Evolutionary conservation across 1,140 invertebrate genomes (phyloP).

Genomic region (Drosophila rufa): DNA sequence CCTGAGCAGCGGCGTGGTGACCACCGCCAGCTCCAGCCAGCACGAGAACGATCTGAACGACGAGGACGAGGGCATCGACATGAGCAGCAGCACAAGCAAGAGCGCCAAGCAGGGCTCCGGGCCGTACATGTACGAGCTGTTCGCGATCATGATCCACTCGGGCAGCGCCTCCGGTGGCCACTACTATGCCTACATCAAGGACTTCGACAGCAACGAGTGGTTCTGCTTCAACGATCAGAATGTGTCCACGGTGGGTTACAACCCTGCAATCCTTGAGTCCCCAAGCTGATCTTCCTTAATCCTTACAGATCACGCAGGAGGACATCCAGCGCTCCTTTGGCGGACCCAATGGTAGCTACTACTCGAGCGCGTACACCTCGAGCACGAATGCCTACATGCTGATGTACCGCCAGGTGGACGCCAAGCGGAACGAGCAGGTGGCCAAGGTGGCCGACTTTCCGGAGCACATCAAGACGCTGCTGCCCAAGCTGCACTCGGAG

Average conservation of each 20-base stretch:
- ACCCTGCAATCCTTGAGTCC: too few relatives aligned
- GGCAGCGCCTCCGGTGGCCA: slow-evolving; percentile 96
- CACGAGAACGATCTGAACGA: slow-evolving; percentile 82
- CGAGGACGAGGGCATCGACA: slow-evolving; percentile 90
- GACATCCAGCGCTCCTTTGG: slow-evolving; percentile 95
- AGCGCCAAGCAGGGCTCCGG: slow-evolving; percentile 85
- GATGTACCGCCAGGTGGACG: slow-evolving; percentile 95
- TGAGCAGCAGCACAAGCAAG: slow-evolving; percentile 87
- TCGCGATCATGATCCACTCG: slow-evolving; percentile 97
- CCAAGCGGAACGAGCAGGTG: slow-evolving; percentile 89
- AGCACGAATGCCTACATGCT: slow-evolving; percentile 98
- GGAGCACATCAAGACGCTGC: slow-evolving; percentile 89
- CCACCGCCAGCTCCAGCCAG: slow-evolving; percentile 79
- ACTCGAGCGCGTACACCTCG: slow-evolving; percentile 91
- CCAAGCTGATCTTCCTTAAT: too few relatives aligned
- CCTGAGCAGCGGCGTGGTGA: slow-evolving; percentile 81
- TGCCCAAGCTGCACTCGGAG: slow-evolving; percentile 89
- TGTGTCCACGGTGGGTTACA: slow-evolving; percentile 87
- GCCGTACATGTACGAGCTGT: slow-evolving; percentile 94
- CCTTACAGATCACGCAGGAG: slow-evolving; percentile 90
- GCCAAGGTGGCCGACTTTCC: slow-evolving; percentile 91
- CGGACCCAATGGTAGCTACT: slow-evolving; percentile 89
- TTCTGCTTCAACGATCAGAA: slow-evolving; percentile 94
- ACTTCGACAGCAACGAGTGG: slow-evolving; percentile 92
- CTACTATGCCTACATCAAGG: slow-evolving; percentile 97